Conservation (phyloP, 2,113 vertebrate species). For the Potamarius usumacintae region DNA sequence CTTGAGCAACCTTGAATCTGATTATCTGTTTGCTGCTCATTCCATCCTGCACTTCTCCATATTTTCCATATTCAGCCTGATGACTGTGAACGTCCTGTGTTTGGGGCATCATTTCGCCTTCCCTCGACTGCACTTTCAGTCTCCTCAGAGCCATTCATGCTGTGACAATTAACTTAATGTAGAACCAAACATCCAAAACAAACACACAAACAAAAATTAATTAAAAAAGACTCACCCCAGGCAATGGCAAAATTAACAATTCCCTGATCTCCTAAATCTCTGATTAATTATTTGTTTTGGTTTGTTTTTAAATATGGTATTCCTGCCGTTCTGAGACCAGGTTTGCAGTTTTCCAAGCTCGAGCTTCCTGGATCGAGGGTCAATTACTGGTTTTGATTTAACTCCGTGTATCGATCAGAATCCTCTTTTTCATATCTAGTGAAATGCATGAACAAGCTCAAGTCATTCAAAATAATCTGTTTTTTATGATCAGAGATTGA, state of each 20-base stretch:
- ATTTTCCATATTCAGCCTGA: not conserved
- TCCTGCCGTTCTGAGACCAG: not conserved
- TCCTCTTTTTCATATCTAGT: not conserved
- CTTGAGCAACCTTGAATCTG: not conserved
- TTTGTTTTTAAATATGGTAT: not conserved
- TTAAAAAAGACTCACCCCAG: not conserved
- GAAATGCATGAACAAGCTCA: not conserved
- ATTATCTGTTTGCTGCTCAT: constrained; percentile 17
- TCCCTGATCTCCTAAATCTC: not conserved
- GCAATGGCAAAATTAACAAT: not conserved
- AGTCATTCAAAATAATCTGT: constrained; percentile 25
- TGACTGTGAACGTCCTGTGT: constrained; percentile 15
- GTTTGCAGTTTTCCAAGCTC: not conserved
- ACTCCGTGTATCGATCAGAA: not conserved
- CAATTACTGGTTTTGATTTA: not conserved
- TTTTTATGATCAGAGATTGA: constrained; percentile 20
- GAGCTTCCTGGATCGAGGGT: not conserved
- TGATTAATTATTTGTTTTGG: not conserved
- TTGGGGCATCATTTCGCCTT: not conserved
- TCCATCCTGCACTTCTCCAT: not conserved
- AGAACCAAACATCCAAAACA: not conserved
- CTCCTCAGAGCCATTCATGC: constrained; percentile 33
- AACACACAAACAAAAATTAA: not conserved
- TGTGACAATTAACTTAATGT: constrained; percentile 37
- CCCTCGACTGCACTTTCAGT: constrained; percentile 24